These are phyloP conservation scores for Nymphicus hollandicus DNA, from an alignment of 2,113 vertebrate species.

Conservation along the genomic window DNA sequence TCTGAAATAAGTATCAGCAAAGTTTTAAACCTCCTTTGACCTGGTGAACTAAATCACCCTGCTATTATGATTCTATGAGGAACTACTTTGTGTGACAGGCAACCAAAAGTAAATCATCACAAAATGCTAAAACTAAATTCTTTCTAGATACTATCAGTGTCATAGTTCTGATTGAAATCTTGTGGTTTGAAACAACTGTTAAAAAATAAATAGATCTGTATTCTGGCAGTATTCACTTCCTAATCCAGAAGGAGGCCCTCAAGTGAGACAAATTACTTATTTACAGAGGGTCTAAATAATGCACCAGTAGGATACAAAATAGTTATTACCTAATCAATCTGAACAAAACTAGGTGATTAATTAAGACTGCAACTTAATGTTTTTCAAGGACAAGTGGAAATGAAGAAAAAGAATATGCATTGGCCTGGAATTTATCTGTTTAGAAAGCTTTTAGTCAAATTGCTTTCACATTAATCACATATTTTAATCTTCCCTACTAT, in stretches of 20 bases:
- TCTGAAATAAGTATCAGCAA: not conserved
- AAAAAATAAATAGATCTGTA: not conserved
- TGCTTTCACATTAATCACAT: slow-evolving; percentile 32
- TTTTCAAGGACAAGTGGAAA: slow-evolving; percentile 2
- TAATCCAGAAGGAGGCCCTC: not conserved
- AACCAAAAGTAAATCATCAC: not conserved
- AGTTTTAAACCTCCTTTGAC: not conserved
- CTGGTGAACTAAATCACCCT: not conserved
- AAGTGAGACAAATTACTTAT: not conserved
- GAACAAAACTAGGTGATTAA: not conserved
- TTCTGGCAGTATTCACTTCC: not conserved
- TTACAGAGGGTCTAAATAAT: slow-evolving; percentile 6
- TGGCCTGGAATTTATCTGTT: not conserved
- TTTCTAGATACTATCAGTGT: not conserved
- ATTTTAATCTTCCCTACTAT: not conserved
- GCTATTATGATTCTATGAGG: not conserved
- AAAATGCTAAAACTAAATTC: not conserved
- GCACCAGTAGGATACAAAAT: not conserved
- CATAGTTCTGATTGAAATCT: not conserved
- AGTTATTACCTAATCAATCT: slow-evolving; percentile 37
- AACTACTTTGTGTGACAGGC: not conserved
- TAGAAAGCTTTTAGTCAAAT: not conserved
- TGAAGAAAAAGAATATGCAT: not conserved
- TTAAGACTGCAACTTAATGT: not conserved
- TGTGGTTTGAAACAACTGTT: not conserved